Base-by-base conservation (phyloP, 1,140 invertebrate species). In the Trissolcus basalis region DNA sequence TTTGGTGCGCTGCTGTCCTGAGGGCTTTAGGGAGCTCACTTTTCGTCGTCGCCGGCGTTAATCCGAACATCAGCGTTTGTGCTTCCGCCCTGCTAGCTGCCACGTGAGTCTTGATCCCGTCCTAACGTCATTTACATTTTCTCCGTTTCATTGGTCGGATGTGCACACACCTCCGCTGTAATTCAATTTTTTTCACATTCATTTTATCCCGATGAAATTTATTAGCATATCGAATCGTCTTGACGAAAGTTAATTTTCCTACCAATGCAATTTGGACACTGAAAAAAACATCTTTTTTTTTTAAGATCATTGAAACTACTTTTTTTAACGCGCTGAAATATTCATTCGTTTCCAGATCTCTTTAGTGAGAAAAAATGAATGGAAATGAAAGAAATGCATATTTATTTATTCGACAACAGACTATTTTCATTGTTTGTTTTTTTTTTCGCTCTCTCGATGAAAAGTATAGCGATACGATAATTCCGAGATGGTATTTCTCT, bases 1-100 rank as follows among this genome's bases (percentile, higher is more conserved):
- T 96, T 84, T 96, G 95, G 94, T 88, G 86, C 47, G 89, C 88
- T 3, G 93, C 94, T n/a, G 93, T 96, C 54, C 87, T 96, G 14
- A 92, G 92, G 36, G 94, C 94, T 50, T 86, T 96, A 12, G 94
- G 93, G 90, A 88, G 85, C 64, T 85, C 85, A 5, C 75, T 89
- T 33, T 82, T 81, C 54, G 80, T 88, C 27, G 83, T 88, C n/a
- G 83, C 80, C 36, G 85, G 81, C 9, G 77, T 89, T 56, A 85
- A 88, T 61, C 77, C 80, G 11, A 83, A 82, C 50, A 70, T 88
- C 61, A 86, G 85, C 65, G 79, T 88, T 47, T 83, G 82, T 60
- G 83, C 80, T 11, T 87, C 86, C 14, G 83, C 83, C 12, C 58
- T 87, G 12, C 68, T 88, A 44, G 80, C 81, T 9, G 83, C 80